These are phyloP conservation scores for Leptinotarsa texana DNA, from an alignment of 1,140 invertebrate species.

Conservation along the genomic window DNA sequence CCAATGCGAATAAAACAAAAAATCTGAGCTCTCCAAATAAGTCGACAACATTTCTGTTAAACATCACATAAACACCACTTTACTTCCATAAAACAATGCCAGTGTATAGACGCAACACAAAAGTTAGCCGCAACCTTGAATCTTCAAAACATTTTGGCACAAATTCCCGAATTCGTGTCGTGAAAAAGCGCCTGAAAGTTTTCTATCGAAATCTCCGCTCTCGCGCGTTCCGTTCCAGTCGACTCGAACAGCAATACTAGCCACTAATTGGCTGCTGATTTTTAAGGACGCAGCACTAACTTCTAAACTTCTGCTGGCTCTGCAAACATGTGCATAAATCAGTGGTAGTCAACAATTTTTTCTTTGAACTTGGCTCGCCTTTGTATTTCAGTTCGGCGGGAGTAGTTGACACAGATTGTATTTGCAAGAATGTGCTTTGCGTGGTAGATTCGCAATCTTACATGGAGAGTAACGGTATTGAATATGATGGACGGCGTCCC, in stretches of 20 bases:
- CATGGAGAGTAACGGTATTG: background rate
- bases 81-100: slow-evolving; percentile 35
- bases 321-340: slow-evolving; percentile 15
- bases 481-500: no score
- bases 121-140: background rate
- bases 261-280: slow-evolving; percentile 34
- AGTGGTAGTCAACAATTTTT: slow-evolving; percentile 9
- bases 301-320: slow-evolving; percentile 8
- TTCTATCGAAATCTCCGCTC: background rate
- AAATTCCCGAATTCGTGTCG: background rate
- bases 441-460: background rate
- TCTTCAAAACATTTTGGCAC: no score
- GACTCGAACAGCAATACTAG: slow-evolving; percentile 10
- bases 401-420: background rate
- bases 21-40: slow-evolving; percentile 12
- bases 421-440: background rate
- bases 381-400: background rate
- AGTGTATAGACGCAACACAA: slow-evolving; percentile 1
- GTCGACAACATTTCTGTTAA: slow-evolving; percentile 16
- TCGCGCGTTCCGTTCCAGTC: background rate
- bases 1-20: slow-evolving; percentile 37
- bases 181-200: slow-evolving; percentile 2
- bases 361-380: background rate
- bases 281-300: slow-evolving; percentile 29
- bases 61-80: slow-evolving; percentile 33